Evolutionary conservation across 2,797 vertebrate genomes (phyloP).

Genomic region (Poecilia picta): DNA sequence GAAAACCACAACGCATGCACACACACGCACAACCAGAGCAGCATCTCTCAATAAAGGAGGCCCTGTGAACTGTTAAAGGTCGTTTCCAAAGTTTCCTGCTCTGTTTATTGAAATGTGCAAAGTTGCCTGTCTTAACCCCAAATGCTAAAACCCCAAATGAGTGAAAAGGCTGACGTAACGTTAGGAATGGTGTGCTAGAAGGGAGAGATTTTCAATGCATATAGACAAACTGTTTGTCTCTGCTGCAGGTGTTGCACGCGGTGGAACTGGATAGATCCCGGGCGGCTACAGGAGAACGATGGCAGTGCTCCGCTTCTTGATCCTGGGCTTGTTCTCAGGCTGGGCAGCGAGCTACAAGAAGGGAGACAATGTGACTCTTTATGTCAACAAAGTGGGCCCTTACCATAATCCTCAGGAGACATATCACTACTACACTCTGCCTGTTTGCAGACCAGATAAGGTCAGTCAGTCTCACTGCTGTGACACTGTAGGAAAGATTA

Average conservation of each 20-base stretch:
- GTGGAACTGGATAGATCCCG: conserved; percentile 51
- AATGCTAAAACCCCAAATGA: neutral
- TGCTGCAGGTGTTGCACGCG: conserved; percentile 62
- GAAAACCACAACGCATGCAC: neutral
- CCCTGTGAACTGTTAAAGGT: neutral
- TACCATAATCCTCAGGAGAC: conserved; percentile 97
- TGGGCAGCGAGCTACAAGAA: conserved; percentile 81
- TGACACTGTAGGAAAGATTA: neutral
- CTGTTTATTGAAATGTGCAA: neutral
- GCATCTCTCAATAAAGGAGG: neutral
- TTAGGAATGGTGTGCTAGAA: neutral
- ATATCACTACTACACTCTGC: conserved; percentile 93
- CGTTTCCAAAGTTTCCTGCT: conserved; percentile 11
- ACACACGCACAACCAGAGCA: neutral
- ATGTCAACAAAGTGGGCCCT: conserved; percentile 95
- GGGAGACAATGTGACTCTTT: conserved; percentile 87
- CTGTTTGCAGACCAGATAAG: conserved; percentile 90
- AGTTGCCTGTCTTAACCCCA: neutral
- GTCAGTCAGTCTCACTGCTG: conserved; percentile 64
- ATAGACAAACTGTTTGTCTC: conserved; percentile 39
- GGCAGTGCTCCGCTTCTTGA: conserved; percentile 64
- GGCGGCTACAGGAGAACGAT: conserved; percentile 61
- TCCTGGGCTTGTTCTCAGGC: conserved; percentile 70
- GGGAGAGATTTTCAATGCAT: neutral
- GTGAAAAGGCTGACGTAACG: neutral